A percentile compares a stretch with the other conserved stretches of the same genome.
Evolutionary conservation across 2,797 vertebrate species (phyloP).

Genomic region (Nyctibius grandis): DNA sequence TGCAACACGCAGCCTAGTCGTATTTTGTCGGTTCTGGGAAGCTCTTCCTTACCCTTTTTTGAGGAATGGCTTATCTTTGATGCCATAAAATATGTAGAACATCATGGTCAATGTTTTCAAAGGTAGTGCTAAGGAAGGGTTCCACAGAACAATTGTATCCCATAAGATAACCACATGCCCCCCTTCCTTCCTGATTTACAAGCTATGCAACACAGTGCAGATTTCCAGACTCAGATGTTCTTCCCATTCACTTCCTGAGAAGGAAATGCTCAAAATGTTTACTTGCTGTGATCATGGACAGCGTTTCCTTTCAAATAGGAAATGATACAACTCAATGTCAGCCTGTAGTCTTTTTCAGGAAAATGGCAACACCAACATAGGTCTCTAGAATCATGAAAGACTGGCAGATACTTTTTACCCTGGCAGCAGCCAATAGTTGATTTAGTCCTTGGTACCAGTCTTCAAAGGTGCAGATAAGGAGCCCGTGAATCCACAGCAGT

Average conservation of each 20-base stretch:
- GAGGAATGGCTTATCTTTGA: not conserved
- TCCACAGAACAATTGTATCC: not conserved
- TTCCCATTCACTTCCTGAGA: slow-evolving; percentile 53
- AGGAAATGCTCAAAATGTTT: slow-evolving; percentile 58
- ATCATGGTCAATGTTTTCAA: not conserved
- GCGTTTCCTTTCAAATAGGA: slow-evolving; percentile 32
- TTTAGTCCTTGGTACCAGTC: not conserved
- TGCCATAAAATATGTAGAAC: not conserved
- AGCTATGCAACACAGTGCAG: not conserved
- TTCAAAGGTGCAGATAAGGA: not conserved
- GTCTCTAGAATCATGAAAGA: not conserved
- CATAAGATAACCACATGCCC: slow-evolving; percentile 44
- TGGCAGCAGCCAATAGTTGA: not conserved
- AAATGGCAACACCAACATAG: not conserved
- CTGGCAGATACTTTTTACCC: not conserved
- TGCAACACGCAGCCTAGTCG: not conserved
- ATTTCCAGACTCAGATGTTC: slow-evolving; percentile 51
- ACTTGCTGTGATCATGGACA: slow-evolving; percentile 26
- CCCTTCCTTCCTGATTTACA: slow-evolving; percentile 47
- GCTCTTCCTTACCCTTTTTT: not conserved
- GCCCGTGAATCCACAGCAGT: not conserved
- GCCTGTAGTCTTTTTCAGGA: not conserved
- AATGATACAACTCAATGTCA: slow-evolving; percentile 8
- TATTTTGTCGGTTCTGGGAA: not conserved
- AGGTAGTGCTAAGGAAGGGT: not conserved